A percentile compares a stretch with the other conserved stretches of the same genome.
phyloP scores from a whole-genome alignment of 2,113 vertebrate species.

The Azemiops feae region DNA sequence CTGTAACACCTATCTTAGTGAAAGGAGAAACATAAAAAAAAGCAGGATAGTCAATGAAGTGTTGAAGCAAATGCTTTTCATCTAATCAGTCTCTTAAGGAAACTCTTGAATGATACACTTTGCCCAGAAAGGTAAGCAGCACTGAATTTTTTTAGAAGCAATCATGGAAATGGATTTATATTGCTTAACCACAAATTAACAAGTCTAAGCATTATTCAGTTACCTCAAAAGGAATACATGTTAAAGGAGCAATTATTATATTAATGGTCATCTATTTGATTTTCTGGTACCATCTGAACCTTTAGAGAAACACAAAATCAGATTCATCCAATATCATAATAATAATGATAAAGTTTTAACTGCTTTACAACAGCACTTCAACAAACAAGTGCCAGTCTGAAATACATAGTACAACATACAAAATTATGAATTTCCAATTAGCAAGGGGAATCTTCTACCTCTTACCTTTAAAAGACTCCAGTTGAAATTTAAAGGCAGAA shows the following conservation, averaged over 20 bases:
- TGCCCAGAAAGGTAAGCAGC: not conserved
- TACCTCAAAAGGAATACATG: not conserved
- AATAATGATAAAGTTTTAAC: not conserved
- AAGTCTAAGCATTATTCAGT: not conserved
- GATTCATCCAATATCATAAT: not conserved
- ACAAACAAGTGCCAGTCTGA: not conserved
- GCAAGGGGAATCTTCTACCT: not conserved
- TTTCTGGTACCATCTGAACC: not conserved
- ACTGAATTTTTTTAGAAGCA: not conserved
- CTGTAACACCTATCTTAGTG: not conserved
- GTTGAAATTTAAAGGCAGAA: slow-evolving; percentile 78
- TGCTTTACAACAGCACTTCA: no score
- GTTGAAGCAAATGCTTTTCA: not conserved
- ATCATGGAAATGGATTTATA: not conserved
- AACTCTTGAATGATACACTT: not conserved
- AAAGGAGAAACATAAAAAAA: not conserved
- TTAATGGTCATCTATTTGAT: not conserved
- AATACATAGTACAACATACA: not conserved
- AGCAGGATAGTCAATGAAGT: not conserved
- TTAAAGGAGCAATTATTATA: not conserved
- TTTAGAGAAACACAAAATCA: not conserved
- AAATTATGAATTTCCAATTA: not conserved
- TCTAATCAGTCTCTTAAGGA: not conserved
- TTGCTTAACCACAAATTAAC: not conserved
- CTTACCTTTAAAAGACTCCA: slow-evolving; percentile 79